Conservation (phyloP, 1,140 invertebrate species). For the Catajapyx aquilonaris region DNA sequence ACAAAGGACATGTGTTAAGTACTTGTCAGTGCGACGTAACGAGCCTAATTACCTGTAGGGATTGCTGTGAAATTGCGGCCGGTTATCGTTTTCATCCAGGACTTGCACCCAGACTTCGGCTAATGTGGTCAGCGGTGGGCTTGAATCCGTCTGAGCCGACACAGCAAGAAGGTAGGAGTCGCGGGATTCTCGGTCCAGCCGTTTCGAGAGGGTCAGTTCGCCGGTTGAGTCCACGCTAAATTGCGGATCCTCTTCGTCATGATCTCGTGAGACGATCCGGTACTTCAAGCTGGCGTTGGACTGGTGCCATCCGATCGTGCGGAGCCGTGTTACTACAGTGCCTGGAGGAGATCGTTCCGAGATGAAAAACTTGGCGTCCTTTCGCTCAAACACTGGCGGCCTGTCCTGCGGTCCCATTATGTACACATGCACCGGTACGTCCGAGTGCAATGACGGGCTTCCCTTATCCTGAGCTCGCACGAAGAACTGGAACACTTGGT, state of each 20-base stretch:
- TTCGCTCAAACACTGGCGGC: conserved; percentile 47
- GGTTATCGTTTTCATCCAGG: conserved; percentile 76
- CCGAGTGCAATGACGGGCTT: conserved; percentile 38
- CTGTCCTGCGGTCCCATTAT: conserved; percentile 43
- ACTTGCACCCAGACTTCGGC: conserved; percentile 58
- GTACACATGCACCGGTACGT: conserved; percentile 56
- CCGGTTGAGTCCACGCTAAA: conserved; percentile 54
- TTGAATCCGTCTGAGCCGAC: conserved; percentile 53
- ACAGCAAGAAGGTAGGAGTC: conserved; percentile 54
- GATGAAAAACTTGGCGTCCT: conserved; percentile 51
- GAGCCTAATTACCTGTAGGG: conserved; percentile 47
- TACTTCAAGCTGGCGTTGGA: conserved; percentile 24
- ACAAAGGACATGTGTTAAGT: too few relatives aligned
- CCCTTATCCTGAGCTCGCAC: conserved; percentile 64
- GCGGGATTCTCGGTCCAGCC: conserved; percentile 53
- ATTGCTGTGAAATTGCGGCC: conserved; percentile 63
- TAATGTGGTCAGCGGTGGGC: conserved; percentile 45
- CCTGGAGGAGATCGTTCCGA: conserved; percentile 45
- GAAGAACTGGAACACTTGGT: conserved; percentile 70
- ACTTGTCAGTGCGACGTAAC: too few relatives aligned
- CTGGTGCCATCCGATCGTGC: conserved; percentile 1
- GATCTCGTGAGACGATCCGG: conserved; percentile 39
- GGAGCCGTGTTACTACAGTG: conserved; percentile 6
- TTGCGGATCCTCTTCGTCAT: conserved; percentile 27
- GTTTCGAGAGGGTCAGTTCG: conserved; percentile 41